These are phyloP conservation scores for Calcarius ornatus DNA, from an alignment of 2,113 vertebrate species.

Conservation along the genomic window DNA sequence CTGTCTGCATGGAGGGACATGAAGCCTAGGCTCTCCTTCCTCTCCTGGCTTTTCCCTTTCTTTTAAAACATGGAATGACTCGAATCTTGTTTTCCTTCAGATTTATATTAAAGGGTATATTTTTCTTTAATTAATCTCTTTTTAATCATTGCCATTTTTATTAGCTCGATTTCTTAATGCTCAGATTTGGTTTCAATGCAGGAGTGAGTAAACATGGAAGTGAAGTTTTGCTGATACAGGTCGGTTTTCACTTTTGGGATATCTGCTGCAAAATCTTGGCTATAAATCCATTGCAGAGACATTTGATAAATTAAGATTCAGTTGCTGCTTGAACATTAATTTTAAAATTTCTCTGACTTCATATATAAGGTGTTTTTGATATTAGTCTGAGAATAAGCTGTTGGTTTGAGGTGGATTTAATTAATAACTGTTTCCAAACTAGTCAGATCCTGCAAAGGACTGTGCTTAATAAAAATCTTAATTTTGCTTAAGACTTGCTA, in stretches of 20 bases:
- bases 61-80: background rate
- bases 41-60: background rate
- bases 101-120: background rate
- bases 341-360: background rate
- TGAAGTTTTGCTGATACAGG: background rate
- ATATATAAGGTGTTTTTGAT: background rate
- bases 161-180: background rate
- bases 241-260: accelerated
- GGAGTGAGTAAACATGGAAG: background rate
- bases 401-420: background rate
- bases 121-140: background rate
- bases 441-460: background rate
- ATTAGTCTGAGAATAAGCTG: background rate
- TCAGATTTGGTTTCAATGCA: background rate
- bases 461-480: background rate
- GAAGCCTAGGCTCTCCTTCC: background rate
- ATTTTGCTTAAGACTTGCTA: background rate
- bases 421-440: background rate
- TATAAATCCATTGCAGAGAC: background rate
- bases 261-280: background rate
- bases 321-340: background rate
- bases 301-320: background rate
- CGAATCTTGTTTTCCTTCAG: background rate
- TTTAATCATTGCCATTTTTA: background rate
- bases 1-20: background rate